Base-by-base conservation (phyloP, 1,140 invertebrate species). In the Microplitis demolitor region DNA sequence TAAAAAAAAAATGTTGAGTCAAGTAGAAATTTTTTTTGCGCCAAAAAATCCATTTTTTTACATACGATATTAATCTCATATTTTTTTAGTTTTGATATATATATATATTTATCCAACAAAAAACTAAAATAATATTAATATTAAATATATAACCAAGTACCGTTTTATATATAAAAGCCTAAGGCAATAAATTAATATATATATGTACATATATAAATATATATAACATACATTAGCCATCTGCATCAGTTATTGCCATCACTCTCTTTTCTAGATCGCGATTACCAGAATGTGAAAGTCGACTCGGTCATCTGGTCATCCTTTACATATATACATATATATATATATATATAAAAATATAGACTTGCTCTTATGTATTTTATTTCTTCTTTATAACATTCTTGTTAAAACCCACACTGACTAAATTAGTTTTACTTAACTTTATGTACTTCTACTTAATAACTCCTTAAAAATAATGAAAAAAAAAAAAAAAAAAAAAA, bases 281-380 rank as follows among this genome's bases (percentile, higher is more conserved):
- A 74, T 76, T 77, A 78, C 79, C 66, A 81, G 77, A 82, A 82
- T 80, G 80, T 82, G 81, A 82, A 82, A 82, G 81, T 82, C 76
- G 74, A 68, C 76, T 77, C 78, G 81, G 81, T 82, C 81, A 82
- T 80, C 77, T 81, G 81, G 79, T 79, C 79, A 82, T 80, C 75
- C 76, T 79, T 80, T 77, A 78, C 80, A 79, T 79, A 76, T 39
- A 39, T 72, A 66, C 60, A 69, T 54, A 69, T 74, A 75, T 74
- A 69, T 77, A 75, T 67, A 73, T 67, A 73, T 60, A 76, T 71
- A 77, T 13, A 50, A 6, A 8, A 75, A 76, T 76, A 69, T 63
- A 63, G 61, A 76, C 73, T 71, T 72, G 33, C 53, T 67, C 73
- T 74, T 31, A 71, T 63, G 66, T 66, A 64, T 14, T 31, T 56